Evolutionary conservation across 2,113 vertebrate species (phyloP).

Genomic region (Azemiops feae): DNA sequence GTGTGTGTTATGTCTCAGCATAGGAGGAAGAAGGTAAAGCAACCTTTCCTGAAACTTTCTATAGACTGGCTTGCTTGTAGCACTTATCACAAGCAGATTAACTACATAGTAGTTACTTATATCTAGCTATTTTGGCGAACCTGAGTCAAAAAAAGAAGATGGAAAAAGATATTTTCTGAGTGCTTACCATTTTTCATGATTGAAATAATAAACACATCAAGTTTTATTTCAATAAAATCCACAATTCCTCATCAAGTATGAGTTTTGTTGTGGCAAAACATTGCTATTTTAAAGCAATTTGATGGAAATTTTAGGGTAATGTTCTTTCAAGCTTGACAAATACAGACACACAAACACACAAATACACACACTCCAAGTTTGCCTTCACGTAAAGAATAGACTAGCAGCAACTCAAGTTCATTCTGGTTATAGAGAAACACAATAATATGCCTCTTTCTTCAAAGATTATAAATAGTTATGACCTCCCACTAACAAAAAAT

Average conservation of each 20-base stretch:
- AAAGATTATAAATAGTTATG: conserved; percentile 34
- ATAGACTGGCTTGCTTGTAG: neutral
- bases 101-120: neutral
- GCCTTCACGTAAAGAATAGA: neutral
- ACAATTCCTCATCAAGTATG: neutral
- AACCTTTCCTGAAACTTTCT: neutral
- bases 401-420: neutral
- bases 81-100: neutral
- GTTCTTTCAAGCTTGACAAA: neutral
- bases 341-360: too few relatives aligned
- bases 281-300: neutral
- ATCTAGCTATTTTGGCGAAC: neutral
- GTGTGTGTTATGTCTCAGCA: too few relatives aligned
- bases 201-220: neutral
- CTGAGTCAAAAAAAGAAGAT: neutral
- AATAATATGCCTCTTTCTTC: conserved; percentile 2
- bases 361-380: neutral
- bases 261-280: neutral
- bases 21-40: too few relatives aligned
- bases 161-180: neutral
- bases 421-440: neutral
- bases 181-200: neutral
- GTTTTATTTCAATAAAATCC: neutral
- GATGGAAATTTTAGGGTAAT: neutral
- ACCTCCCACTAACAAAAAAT: conserved; percentile 38